A percentile compares a stretch with the other conserved stretches of the same genome.
phyloP scores from a whole-genome alignment of 2,888 invertebrate genomes.

The Lycaena phlaeas region DNA sequence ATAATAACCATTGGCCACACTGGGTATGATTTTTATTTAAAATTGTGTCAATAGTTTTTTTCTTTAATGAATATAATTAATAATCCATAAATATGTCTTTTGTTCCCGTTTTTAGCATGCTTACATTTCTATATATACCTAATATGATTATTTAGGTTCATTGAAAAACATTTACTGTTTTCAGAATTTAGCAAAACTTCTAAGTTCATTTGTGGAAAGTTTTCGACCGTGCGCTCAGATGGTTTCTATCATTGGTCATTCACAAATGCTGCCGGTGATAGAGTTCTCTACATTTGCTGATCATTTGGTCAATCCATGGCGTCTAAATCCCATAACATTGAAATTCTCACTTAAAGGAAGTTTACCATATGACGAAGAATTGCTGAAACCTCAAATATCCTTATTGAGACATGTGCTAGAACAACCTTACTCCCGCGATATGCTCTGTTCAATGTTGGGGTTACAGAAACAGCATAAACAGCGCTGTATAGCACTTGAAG shows the following conservation, averaged over 20 bases:
- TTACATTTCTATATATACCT: background rate
- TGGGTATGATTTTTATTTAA: constrained; percentile 75
- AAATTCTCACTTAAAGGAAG: constrained; percentile 77
- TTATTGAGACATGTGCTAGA: constrained; percentile 91
- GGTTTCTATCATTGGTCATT: constrained; percentile 93
- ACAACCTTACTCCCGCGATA: constrained; percentile 95
- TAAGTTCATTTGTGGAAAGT: constrained; percentile 92
- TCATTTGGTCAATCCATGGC: constrained; percentile 93
- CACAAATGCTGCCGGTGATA: constrained; percentile 93
- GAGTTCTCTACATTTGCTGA: constrained; percentile 94
- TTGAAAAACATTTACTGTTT: no score
- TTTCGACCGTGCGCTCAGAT: constrained; percentile 96
- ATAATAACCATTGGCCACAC: constrained; percentile 88
- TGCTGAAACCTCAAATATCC: constrained; percentile 90
- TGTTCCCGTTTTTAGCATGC: background rate
- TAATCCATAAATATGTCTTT: no score
- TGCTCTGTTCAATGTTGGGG: constrained; percentile 96
- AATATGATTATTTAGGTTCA: no score
- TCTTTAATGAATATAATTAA: background rate
- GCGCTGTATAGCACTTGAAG: constrained; percentile 90
- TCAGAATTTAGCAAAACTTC: constrained; percentile 86
- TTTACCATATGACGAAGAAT: constrained; percentile 90
- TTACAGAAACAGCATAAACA: constrained; percentile 94
- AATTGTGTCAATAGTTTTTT: background rate
- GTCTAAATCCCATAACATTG: constrained; percentile 87